Evolutionary conservation across 2,797 vertebrate species (phyloP), one percentile per base, ranked within the genome.

Genomic region (Semaprochilodus insignis): DNA sequence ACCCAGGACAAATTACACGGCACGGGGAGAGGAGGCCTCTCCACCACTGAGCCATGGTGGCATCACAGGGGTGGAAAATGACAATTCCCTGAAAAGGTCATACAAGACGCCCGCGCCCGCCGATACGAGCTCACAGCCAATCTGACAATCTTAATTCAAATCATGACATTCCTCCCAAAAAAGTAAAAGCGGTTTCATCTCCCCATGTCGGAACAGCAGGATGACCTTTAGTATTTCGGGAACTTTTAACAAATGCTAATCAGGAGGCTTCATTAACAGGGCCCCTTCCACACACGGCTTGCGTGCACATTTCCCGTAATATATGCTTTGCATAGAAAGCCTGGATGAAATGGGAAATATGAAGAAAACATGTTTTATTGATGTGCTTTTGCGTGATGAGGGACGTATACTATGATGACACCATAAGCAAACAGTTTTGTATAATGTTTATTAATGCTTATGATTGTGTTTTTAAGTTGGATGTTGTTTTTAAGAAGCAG

Each of bases 61-160:
- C 92, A 94, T 95, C 94, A 94, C 93, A 93, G 92, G 92, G 93
- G 92, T 89, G 91, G 93, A 96, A 95, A 95, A 95, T 95, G 94
- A 96, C 94, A 95, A 95, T 95, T 95, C 91, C 90, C 93, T 92
- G 93, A 94, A 96, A 96, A 96, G 95, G 95, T 95, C 95, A 95
- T 91, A 93, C 89, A 92, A 91, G 94, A 94, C 90, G 91, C 87
- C 91, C 88, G 93, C 90, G 92, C 91, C 87, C 91, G 85, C 90
- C 91, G 90, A 94, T 94, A 93, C 85, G 82, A 92, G 93, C 91
- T 93, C 92, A 93, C 90, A 92, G 92, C 91, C 93, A 94, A 95
- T 95, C 94, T 94, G 94, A 95, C 93, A 93, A 95, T 95, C 94
- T 95, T 95, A 95, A 95, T 95, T 95, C 92, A 95, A 95, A 95